These are phyloP conservation scores for Salminus brasiliensis DNA, from an alignment of 2,113 vertebrate species.

Conservation along the genomic window DNA sequence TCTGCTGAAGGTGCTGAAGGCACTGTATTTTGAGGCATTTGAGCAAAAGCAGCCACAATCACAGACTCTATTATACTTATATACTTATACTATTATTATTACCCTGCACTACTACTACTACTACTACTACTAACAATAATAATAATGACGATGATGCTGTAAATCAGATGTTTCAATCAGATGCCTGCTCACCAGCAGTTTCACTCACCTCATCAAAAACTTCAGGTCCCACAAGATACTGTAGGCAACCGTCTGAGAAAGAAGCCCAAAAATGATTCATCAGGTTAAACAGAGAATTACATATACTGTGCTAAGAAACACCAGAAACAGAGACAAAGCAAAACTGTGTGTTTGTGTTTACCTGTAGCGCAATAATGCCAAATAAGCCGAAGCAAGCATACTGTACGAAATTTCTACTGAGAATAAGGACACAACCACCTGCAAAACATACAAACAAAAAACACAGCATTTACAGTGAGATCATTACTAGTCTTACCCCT, in stretches of 20 bases:
- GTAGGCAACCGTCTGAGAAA: slow-evolving; percentile 91
- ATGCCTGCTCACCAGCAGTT: too few relatives aligned
- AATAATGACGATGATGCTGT: too few relatives aligned
- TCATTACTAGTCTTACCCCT: not conserved
- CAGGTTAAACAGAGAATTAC: not conserved
- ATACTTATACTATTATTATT: too few relatives aligned
- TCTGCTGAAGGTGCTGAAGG: too few relatives aligned
- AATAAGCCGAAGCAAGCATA: slow-evolving; percentile 97
- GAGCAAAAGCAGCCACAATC: too few relatives aligned
- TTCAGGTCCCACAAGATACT: slow-evolving; percentile 99
- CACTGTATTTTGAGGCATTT: too few relatives aligned
- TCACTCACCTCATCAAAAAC: slow-evolving; percentile 96
- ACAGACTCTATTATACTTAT: too few relatives aligned
- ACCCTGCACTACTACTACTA: too few relatives aligned
- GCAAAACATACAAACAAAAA: slow-evolving; percentile 49
- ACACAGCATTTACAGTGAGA: not conserved
- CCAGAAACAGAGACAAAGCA: not conserved
- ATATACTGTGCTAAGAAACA: not conserved
- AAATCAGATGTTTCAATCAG: not conserved
- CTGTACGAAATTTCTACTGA: slow-evolving; percentile 97
- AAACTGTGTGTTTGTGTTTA: slow-evolving; percentile 55
- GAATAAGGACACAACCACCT: slow-evolving; percentile 94
- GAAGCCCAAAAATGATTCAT: slow-evolving; percentile 12
- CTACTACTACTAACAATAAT: too few relatives aligned
- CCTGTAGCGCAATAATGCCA: slow-evolving; percentile 94